Percentiles rank a stretch among this genome's conserved stretches.
These are phyloP conservation scores for Mus pahari DNA, from an alignment of 2,113 vertebrate genomes.

Conservation along the genomic window DNA sequence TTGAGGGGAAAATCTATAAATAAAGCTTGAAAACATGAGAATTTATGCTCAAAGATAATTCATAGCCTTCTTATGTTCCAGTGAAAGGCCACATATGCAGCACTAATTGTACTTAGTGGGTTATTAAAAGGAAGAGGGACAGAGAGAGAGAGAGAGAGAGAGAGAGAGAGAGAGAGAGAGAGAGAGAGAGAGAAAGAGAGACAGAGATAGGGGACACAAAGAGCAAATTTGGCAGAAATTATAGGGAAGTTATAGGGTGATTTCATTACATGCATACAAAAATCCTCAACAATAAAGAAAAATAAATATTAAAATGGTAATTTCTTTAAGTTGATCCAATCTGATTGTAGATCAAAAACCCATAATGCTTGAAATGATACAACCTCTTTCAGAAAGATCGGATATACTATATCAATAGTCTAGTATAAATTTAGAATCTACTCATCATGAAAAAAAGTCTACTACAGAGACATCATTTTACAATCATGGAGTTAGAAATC, in stretches of 20 bases:
- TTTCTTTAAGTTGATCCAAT: neutral
- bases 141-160: neutral
- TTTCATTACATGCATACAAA: neutral
- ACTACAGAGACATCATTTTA: slow-evolving; percentile 33
- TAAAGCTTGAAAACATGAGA: slow-evolving; percentile 17
- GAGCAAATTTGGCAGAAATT: neutral
- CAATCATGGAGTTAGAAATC: slow-evolving; percentile 50
- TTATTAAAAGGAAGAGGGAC: neutral
- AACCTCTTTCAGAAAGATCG: slow-evolving; percentile 68
- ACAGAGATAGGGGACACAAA: no score
- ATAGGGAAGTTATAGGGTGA: neutral
- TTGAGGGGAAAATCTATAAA: slow-evolving; percentile 39
- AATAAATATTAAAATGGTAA: neutral
- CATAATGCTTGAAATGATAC: slow-evolving; percentile 50
- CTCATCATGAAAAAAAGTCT: slow-evolving; percentile 50
- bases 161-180: neutral
- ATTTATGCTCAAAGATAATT: neutral
- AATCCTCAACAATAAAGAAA: neutral
- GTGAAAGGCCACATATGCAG: neutral
- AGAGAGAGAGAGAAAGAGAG: neutral
- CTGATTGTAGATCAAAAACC: slow-evolving; percentile 55
- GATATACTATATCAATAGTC: slow-evolving; percentile 65
- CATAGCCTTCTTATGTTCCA: no score
- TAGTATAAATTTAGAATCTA: slow-evolving; percentile 72
- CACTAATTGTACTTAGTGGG: neutral